These are phyloP conservation scores for Rhagoletis zephyria DNA, from an alignment of 1,140 invertebrate species.

Conservation along the genomic window DNA sequence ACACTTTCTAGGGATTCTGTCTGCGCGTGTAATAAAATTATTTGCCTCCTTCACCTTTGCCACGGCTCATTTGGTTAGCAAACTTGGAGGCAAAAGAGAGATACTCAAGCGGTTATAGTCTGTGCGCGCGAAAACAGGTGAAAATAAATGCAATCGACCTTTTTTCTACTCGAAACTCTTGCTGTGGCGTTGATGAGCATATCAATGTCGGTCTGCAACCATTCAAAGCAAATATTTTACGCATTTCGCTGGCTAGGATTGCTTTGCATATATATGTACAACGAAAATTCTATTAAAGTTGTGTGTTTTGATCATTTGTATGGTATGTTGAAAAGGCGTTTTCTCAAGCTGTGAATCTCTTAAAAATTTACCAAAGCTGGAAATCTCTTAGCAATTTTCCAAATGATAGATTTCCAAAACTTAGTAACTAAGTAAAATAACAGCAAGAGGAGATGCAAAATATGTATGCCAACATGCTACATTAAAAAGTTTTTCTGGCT, in stretches of 20 bases:
- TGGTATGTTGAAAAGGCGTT: background rate
- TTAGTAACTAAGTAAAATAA: too few relatives aligned
- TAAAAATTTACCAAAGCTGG: too few relatives aligned
- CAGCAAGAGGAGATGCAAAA: too few relatives aligned
- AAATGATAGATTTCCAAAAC: too few relatives aligned
- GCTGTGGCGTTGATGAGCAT: conserved; percentile 22
- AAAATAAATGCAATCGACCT: conserved; percentile 24
- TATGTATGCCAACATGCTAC: too few relatives aligned
- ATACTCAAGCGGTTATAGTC: background rate
- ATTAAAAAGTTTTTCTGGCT: too few relatives aligned
- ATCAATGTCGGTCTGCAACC: background rate
- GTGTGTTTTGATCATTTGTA: background rate
- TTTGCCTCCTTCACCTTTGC: background rate
- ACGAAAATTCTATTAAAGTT: conserved; percentile 8
- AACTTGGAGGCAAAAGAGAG: too few relatives aligned
- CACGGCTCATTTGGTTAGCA: background rate
- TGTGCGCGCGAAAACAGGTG: background rate
- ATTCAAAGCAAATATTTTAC: background rate
- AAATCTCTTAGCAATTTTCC: too few relatives aligned
- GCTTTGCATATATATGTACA: too few relatives aligned
- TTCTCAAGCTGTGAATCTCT: too few relatives aligned
- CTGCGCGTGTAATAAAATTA: background rate
- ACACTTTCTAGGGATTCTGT: background rate
- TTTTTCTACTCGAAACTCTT: background rate
- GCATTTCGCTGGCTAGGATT: background rate